phyloP scores from a whole-genome alignment of 2,797 vertebrate genomes.

The Bryconaethiops microstoma region DNA sequence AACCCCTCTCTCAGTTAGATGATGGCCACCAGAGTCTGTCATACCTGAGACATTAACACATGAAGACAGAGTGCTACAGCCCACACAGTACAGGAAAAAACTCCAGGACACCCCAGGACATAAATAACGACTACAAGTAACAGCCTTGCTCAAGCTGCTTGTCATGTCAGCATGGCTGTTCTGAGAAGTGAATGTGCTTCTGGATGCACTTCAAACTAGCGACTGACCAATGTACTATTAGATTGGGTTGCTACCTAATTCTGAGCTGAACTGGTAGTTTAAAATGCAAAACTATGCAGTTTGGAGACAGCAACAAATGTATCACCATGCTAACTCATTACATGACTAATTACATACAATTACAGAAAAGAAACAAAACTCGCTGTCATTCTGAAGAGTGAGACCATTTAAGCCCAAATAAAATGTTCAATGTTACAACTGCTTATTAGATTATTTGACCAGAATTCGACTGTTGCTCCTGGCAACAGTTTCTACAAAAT shows the following conservation, averaged over 20 bases:
- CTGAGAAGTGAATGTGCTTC: neutral
- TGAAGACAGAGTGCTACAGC: neutral
- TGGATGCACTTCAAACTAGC: neutral
- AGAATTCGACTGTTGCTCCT: too few relatives aligned
- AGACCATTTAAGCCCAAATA: neutral
- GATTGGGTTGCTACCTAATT: neutral
- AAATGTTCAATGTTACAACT: too few relatives aligned
- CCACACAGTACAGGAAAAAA: neutral
- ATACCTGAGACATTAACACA: neutral
- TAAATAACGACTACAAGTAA: neutral
- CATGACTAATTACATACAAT: too few relatives aligned
- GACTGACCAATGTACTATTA: neutral
- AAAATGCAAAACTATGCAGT: neutral
- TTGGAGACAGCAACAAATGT: neutral
- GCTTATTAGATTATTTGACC: too few relatives aligned
- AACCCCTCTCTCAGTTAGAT: neutral
- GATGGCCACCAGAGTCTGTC: neutral
- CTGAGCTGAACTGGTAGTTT: neutral
- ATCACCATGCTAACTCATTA: neutral
- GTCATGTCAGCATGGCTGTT: neutral
- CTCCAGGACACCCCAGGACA: neutral
- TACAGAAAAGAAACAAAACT: too few relatives aligned
- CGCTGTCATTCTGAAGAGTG: too few relatives aligned
- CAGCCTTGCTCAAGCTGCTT: neutral
- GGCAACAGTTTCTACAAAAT: too few relatives aligned